phyloP scores from a whole-genome alignment of 2,113 vertebrate genomes.

The Saccopteryx leptura region DNA sequence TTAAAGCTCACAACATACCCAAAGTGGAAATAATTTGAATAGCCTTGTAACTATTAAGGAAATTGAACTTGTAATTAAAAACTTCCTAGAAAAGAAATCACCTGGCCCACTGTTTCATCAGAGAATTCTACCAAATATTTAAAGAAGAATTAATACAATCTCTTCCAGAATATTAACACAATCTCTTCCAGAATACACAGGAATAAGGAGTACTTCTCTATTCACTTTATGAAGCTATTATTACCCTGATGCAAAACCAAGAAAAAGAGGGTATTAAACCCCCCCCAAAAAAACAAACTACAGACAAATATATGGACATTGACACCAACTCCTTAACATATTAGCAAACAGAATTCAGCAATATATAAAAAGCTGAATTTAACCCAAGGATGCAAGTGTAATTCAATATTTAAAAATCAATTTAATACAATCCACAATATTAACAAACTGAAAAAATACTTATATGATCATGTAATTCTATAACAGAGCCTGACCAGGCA shows the following conservation, averaged over 20 bases:
- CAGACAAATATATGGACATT: neutral
- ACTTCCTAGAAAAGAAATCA: constrained; percentile 18
- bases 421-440: constrained; percentile 7
- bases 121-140: constrained; percentile 46
- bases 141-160: constrained; percentile 47
- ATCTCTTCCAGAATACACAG: constrained; percentile 43
- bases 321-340: neutral
- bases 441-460: neutral
- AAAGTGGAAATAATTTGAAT: constrained; percentile 58
- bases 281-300: neutral
- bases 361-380: constrained; percentile 14
- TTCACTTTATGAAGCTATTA: neutral
- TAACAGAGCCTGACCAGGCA: no score
- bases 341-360: constrained; percentile 13
- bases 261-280: neutral
- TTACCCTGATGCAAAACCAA: neutral
- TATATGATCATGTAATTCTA: neutral
- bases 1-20: constrained; percentile 2
- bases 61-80: constrained; percentile 61
- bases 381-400: neutral
- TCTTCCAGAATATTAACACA: constrained; percentile 46
- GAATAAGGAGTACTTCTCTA: neutral
- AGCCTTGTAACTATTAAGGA: constrained; percentile 1
- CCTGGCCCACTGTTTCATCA: constrained; percentile 11
- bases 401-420: constrained; percentile 15